Evolutionary conservation across 1,140 invertebrate species (phyloP).

Genomic region (Harlomillsia oculata): DNA sequence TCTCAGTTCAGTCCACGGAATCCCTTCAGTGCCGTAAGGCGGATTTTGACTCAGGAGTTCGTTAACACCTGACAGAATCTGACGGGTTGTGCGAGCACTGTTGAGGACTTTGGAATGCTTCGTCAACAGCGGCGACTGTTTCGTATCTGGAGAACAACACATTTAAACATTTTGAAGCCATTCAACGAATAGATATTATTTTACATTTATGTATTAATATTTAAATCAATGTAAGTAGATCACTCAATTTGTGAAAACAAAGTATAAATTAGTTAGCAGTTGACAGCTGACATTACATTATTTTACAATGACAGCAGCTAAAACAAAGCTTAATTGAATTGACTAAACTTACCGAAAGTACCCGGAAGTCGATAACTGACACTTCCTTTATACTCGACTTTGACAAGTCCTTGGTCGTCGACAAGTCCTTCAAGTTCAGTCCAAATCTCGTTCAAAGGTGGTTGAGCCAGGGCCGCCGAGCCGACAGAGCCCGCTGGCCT

Average conservation of each 20-base stretch:
- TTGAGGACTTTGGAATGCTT: constrained; percentile 42
- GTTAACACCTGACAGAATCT: constrained; percentile 56
- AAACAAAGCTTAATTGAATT: too few species aligned
- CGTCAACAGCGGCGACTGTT: constrained; percentile 37
- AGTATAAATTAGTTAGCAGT: too few species aligned
- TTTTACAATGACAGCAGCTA: too few species aligned
- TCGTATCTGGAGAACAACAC: constrained; percentile 25
- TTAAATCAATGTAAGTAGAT: too few species aligned
- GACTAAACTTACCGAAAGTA: constrained; percentile 41
- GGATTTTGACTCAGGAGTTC: constrained; percentile 59
- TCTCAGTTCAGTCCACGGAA: constrained; percentile 53
- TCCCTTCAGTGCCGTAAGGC: constrained; percentile 58
- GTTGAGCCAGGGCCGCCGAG: constrained; percentile 42
- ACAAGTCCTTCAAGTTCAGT: constrained; percentile 62
- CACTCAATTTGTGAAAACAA: too few species aligned
- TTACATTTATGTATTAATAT: constrained; percentile 19
- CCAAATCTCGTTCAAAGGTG: constrained; percentile 59
- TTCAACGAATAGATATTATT: not conserved
- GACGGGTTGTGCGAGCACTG: constrained; percentile 39
- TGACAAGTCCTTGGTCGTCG: constrained; percentile 63
- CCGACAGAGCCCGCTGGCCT: not conserved
- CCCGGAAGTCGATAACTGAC: constrained; percentile 69
- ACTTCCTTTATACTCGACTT: constrained; percentile 77
- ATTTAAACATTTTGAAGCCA: not conserved
- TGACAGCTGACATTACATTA: too few species aligned